Conservation (phyloP, 2,888 invertebrate species). For the Biston betularia region DNA sequence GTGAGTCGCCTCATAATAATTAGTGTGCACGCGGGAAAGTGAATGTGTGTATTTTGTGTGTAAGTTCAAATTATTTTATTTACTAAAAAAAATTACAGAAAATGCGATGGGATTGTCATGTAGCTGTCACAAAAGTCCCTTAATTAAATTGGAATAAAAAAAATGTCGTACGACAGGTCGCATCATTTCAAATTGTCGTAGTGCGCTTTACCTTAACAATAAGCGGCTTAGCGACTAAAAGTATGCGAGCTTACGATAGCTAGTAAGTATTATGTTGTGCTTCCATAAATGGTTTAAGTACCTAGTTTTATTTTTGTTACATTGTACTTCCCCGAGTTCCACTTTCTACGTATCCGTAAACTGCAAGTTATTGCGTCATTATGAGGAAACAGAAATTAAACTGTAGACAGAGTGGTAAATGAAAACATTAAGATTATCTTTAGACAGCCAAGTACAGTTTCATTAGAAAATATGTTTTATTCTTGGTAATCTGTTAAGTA, state of each 20-base stretch:
- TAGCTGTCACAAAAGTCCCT: no score
- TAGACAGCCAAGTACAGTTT: conserved; percentile 15
- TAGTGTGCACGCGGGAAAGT: no score
- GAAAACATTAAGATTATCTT: conserved; percentile 41
- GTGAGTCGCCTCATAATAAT: no score
- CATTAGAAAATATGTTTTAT: conserved; percentile 12
- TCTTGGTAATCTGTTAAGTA: conserved; percentile 4
- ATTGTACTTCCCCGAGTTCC: conserved; percentile 60
- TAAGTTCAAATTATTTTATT: no score
- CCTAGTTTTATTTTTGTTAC: conserved; percentile 73
- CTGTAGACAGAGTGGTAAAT: conserved; percentile 30
- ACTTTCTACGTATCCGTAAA: conserved; percentile 53
- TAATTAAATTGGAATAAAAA: no score
- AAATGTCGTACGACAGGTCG: background rate
- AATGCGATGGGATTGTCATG: no score
- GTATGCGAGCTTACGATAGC: conserved; percentile 67
- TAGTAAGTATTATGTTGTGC: conserved; percentile 59
- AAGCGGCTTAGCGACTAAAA: conserved; percentile 59
- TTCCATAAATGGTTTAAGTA: conserved; percentile 63
- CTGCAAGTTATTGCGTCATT: conserved; percentile 49
- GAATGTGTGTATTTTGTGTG: no score
- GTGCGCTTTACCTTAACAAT: conserved; percentile 22
- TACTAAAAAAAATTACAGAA: no score
- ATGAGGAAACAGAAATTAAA: conserved; percentile 32
- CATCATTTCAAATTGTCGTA: background rate